Base-by-base conservation (phyloP, 2,888 invertebrate species). In the Caenorhabditis sp. region DNA sequence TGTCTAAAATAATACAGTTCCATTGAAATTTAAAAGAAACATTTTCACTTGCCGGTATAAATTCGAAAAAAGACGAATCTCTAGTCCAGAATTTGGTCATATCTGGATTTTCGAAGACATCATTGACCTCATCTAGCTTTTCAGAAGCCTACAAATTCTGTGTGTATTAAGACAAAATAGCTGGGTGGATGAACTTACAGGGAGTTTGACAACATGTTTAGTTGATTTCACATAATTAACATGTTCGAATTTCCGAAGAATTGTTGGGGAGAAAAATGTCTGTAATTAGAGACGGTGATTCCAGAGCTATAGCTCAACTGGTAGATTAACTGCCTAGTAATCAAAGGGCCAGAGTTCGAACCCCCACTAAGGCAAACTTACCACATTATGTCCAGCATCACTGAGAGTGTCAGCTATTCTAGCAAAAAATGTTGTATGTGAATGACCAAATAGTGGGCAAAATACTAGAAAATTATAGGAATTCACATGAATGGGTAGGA, bases 361-460 rank as follows among this genome's bases (percentile, higher is more conserved):
- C n/a, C n/a, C n/a, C n/a, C n/a, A n/a, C n/a, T n/a, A n/a, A n/a
- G n/a, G n/a, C n/a, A n/a, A 20, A 27, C 75, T 61, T 20, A 75
- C 77, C 65, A 77, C 77, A 68, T 74, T 60, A 31, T 74, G 74
- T 20, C 74, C 74, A 21, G 70, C 74, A 1, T 74, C 74, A n/a
- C 57, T 54, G 20, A 74, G 53, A 52, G 66, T 70, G 20, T 74
- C 74, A 20, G 74, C 74, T 43, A 74, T 69, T 27, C 31, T 63
- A 5, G 59, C 66, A 31, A 74, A 52, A 27, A 67, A 74, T 12
- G 25, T 67, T 8, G 62, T 57, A 26, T 77, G 77, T 43, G 69
- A 69, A 53, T 77, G 77, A 49, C 67, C 77, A 20, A 75, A 67
- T 7, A 50, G 53, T 17, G 70, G 70, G 21, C 66, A 70, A 12